phyloP scores from a whole-genome alignment of 1,140 invertebrate species.

The Scaptomyza hsui region DNA sequence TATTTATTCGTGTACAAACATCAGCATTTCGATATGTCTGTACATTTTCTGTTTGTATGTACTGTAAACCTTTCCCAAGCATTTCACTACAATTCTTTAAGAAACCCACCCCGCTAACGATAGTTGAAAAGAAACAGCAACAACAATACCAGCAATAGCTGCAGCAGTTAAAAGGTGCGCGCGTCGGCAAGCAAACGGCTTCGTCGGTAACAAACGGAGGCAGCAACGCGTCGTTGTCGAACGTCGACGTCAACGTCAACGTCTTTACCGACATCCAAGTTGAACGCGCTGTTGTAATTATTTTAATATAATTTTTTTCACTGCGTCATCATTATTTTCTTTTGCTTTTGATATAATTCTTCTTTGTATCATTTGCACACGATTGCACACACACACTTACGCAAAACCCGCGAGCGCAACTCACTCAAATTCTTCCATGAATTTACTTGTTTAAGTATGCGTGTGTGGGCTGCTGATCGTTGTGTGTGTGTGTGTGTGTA shows the following conservation, averaged over 20 bases:
- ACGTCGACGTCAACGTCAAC: slow-evolving; percentile 52
- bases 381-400: slow-evolving; percentile 56
- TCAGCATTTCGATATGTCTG: slow-evolving; percentile 8
- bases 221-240: slow-evolving; percentile 45
- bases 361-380: slow-evolving; percentile 82
- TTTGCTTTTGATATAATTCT: slow-evolving; percentile 80
- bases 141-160: slow-evolving; percentile 23
- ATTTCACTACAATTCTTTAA: slow-evolving; percentile 70
- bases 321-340: slow-evolving; percentile 82
- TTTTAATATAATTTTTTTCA: slow-evolving; percentile 80
- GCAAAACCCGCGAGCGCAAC: slow-evolving; percentile 23
- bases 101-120: slow-evolving; percentile 67
- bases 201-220: slow-evolving; percentile 10
- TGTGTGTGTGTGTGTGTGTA: slow-evolving; percentile 19
- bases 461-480: slow-evolving; percentile 17
- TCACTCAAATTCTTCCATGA: slow-evolving; percentile 53
- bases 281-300: slow-evolving; percentile 78
- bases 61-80: slow-evolving; percentile 70
- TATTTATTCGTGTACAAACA: slow-evolving; percentile 10
- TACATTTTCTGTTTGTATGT: slow-evolving; percentile 40
- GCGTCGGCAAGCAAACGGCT: slow-evolving; percentile 45
- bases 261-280: slow-evolving; percentile 56
- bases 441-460: slow-evolving; percentile 38
- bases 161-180: slow-evolving; percentile 63
- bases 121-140: slow-evolving; percentile 35